Conservation (phyloP, 2,888 invertebrate genomes). For the Acrobasis consociella region DNA sequence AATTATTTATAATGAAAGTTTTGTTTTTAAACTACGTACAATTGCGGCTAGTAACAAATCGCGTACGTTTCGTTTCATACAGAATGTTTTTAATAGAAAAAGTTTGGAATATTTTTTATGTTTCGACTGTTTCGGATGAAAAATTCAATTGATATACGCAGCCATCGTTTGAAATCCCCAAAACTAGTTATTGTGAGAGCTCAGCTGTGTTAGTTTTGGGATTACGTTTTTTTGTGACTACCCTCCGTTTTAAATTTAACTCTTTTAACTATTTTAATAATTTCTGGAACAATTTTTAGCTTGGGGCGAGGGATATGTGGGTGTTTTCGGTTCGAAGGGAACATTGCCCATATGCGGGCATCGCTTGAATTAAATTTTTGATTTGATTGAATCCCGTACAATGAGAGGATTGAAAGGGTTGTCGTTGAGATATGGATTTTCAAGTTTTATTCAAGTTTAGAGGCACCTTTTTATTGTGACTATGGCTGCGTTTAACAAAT, state of each 20-base stretch:
- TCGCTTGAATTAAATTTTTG: slow-evolving; percentile 54
- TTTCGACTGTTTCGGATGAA: not conserved
- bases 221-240: slow-evolving; percentile 65
- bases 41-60: not conserved
- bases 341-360: slow-evolving; percentile 68
- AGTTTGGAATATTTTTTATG: not conserved
- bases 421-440: slow-evolving; percentile 42
- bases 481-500: not conserved
- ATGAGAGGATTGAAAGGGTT: slow-evolving; percentile 44
- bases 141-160: slow-evolving; percentile 31
- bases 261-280: slow-evolving; percentile 82
- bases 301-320: slow-evolving; percentile 69
- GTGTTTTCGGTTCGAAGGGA: slow-evolving; percentile 64
- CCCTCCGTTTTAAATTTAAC: slow-evolving; percentile 80
- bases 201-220: slow-evolving; percentile 80
- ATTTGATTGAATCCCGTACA: slow-evolving; percentile 44
- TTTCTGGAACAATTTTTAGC: slow-evolving; percentile 74
- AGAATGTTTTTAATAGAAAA: not conserved
- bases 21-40: slow-evolving; percentile 41
- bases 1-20: slow-evolving; percentile 32
- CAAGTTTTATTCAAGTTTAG: slow-evolving; percentile 8
- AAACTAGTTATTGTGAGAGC: slow-evolving; percentile 54
- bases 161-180: slow-evolving; percentile 40
- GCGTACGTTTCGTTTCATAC: not conserved
- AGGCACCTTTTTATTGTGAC: not conserved